Evolutionary conservation across 2,888 invertebrate species (phyloP), one percentile per base, ranked within the genome.

Genomic region (Belgica antarctica): DNA sequence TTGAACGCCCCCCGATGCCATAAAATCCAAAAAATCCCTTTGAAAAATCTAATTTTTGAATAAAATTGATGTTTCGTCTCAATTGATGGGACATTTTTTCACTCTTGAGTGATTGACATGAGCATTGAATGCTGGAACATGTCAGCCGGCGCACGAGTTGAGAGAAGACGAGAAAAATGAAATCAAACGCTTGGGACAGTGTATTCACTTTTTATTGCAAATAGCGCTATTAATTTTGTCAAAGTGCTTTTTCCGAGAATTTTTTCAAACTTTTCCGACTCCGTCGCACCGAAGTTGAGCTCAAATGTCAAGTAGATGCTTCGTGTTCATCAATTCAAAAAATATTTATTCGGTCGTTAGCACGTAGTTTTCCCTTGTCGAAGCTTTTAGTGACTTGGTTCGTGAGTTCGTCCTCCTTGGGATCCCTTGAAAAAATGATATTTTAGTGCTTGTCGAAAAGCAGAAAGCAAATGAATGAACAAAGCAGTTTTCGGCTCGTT

Each of bases 321-420:
- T 59, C 59, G 27, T 59, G 59, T 59, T 59, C 59, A 59, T 59
- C 59, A 59, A 59, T 59, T 59, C 27, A 59, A 59, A 59, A 59
- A 59, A 59, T 59, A 59, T 59, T 59, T 59, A 59, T 59, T 59
- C 19, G 59, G 25, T 59, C 59, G 59, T 59, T 59, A 22, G 59
- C 59, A 59, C 59, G 59, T 59, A 59, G 59, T 27, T 59, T 12
- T 24, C 25, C 27, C 27, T 24, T 19, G 59, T 59, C 15, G 27
- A 59, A 59, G 59, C 59, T 59, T 59, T 59, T 59, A 59, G 59
- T 59, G 24, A 52, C 19, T 52, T 10, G 22, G 19, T 52, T 52
- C 52, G 52, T 52, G 52, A 52, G 52, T 52, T 52, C 52, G 19
- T 12, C 52, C 10, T 31, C 41, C 4, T 12, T 41, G 41, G 15